phyloP scores from a whole-genome alignment of 2,113 vertebrate species.

The Dicrurus megarhynchus region DNA sequence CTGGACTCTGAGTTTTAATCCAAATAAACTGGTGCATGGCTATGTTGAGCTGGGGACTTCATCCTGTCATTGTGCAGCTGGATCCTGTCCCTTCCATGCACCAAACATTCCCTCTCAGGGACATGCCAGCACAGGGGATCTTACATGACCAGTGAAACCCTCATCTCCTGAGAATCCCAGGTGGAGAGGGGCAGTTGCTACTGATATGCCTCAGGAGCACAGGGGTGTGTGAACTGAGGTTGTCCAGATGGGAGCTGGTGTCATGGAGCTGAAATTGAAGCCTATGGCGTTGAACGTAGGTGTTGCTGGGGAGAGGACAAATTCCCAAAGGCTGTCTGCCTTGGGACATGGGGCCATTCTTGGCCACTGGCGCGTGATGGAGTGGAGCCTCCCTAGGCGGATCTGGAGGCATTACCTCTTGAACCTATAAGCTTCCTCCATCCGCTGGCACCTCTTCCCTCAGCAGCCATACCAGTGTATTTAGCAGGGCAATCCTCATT shows the following conservation, averaged over 20 bases:
- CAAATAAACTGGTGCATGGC: not conserved
- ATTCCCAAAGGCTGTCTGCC: not conserved
- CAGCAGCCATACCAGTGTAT: not conserved
- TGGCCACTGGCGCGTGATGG: fast-evolving
- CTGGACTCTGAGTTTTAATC: not conserved
- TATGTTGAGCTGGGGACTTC: not conserved
- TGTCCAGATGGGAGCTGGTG: not conserved
- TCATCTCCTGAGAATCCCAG: fast-evolving
- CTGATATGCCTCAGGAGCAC: fast-evolving
- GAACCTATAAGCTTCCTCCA: not conserved
- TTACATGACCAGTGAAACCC: not conserved
- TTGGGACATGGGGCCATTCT: not conserved
- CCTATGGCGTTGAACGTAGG: fast-evolving
- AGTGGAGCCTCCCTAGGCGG: fast-evolving
- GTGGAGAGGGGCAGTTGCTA: not conserved
- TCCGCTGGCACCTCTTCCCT: not conserved
- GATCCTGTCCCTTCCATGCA: not conserved
- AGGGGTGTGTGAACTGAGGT: not conserved
- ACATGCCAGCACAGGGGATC: fast-evolving
- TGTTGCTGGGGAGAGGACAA: fast-evolving
- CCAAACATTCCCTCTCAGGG: not conserved
- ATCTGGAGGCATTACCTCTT: not conserved
- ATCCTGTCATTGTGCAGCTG: not conserved
- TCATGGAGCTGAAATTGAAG: fast-evolving
- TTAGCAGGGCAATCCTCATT: not conserved